Percentiles rank a stretch among this genome's conserved stretches.
Evolutionary conservation across 2,797 vertebrate species (phyloP).

Genomic region (Darevskia mixta): DNA sequence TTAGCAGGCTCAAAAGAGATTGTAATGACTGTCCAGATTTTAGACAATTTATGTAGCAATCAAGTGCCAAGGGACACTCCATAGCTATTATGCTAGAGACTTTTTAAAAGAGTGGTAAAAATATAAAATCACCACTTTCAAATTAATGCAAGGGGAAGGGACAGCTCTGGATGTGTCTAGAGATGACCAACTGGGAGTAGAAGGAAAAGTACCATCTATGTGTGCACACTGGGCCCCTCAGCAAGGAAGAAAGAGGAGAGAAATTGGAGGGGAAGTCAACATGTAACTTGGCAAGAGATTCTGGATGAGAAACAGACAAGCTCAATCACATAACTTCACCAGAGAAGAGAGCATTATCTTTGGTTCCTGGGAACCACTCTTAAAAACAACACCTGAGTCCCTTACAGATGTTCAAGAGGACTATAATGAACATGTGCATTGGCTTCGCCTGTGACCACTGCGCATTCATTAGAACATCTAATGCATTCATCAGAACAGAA

Average conservation of each 20-base stretch:
- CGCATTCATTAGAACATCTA: not conserved
- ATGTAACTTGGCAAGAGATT: not conserved
- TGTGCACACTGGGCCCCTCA: not conserved
- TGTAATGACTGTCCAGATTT: slow-evolving; percentile 57
- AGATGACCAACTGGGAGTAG: not conserved
- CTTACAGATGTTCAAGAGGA: not conserved
- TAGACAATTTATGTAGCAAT: slow-evolving; percentile 69
- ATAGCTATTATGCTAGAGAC: slow-evolving; percentile 67
- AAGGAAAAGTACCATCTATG: not conserved
- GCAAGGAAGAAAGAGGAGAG: not conserved
- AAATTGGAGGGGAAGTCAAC: not conserved
- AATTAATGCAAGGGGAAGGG: not conserved
- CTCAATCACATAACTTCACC: not conserved
- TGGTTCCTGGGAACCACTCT: not conserved
- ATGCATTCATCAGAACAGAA: not conserved
- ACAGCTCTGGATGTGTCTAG: not conserved
- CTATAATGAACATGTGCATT: not conserved
- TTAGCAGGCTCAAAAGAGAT: slow-evolving; percentile 69
- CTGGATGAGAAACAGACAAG: not conserved
- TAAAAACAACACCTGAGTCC: not conserved
- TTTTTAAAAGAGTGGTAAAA: slow-evolving; percentile 51
- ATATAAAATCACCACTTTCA: slow-evolving; percentile 6
- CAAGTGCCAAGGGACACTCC: slow-evolving; percentile 48
- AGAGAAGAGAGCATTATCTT: not conserved
- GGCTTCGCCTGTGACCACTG: not conserved